Evolutionary conservation across 1,140 invertebrate genomes (phyloP), one percentile per base, ranked within the genome.

Genomic region (Gonioctena quinquepunctata): DNA sequence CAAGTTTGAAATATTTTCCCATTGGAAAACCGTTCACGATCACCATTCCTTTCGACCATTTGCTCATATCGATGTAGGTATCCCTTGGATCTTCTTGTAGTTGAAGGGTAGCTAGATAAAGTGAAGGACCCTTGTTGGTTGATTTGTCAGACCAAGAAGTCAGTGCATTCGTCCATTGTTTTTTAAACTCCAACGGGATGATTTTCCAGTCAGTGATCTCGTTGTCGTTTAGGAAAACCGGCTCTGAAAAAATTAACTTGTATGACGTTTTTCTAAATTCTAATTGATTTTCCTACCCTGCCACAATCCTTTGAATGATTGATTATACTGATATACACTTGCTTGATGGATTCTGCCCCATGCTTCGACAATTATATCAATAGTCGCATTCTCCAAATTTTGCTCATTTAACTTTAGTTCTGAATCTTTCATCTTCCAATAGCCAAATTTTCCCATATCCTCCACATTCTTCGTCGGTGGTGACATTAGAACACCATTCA

Each of bases 11-110:
- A 77, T 90, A 90, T 62, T 89, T 78, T 8, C 89, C 89, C 57
- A 91, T 74, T 74, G 90, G 88, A 72, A 89, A 88, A 2, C 88
- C 89, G 82, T 91, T 91, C 1, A 91, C 75, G 66, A 90, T 86
- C 11, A 89, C 87, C 60, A 89, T 81, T 7, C 90, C 90, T 81
- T 86, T 87, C n/a, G 74, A 78, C 87, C 87, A 87, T 1, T 72
- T 73, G 21, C 75, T 73, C 79, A 86, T 83, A 72, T 86, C 83
- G 2, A 87, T 73, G 26, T 72, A 82, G 13, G 80, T 80, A 72
- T 83, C 79, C 11, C 68, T 59, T 0, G 69, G 62, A 8, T 77
- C 72, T 3, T 73, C 64, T 0, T 22, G 25, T 26, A 78, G 33
- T 13, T 60, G 62, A 23, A 81, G 69, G 6, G 72, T 76, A 0